Base-by-base conservation (phyloP, 1,140 invertebrate species). In the Drosophila aff. region DNA sequence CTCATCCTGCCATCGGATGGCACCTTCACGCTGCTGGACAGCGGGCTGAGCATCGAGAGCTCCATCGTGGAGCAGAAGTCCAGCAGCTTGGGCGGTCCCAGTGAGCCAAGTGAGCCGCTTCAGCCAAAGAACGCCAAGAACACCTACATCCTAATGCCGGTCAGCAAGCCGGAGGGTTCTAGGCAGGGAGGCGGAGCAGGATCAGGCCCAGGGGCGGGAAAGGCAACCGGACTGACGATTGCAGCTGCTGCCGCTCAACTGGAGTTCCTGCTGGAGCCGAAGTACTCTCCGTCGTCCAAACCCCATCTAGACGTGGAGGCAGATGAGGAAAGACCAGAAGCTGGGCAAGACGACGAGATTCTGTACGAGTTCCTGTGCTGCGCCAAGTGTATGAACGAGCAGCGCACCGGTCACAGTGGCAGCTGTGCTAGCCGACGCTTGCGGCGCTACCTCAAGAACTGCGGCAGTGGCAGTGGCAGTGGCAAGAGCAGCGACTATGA, bases 331-430 rank as follows among this genome's bases (percentile, higher is more conserved):
- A 47, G 18, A n/a, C 43, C 16, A 2, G 49, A 21, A 9, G 71
- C 33, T 8, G 65, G 28, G 3, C 75, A 31, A 28, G 57, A 53
- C 4, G 76, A 79, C 28, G 92, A 93, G 41, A 77, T 92, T 50
- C 71, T 93, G 23, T 93, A 93, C 62, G 92, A 93, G 74, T 92
- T 93, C 60, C 57, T 93, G 13, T 93, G 92, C 67, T 93, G 92
- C 72, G 92, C 92, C 55, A 93, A 92, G 75, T 93, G 92, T 58
- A 91, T 92, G 81, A 92, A 92, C 73, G 92, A 92, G 52, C 79
- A 81, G 40, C 83, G 79, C n/a, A 50, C 71, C 16, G 62, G 76
- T 21, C 72, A 61, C 31, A 78, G 66, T 40, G 62, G 77, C 33
- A 80, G 62, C 18, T 91, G 86, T 55, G 61, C 62, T 16, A 68